A percentile compares a stretch with the other conserved stretches of the same genome.
Evolutionary conservation across 2,888 invertebrate genomes (phyloP).

Genomic region (Tillus elongatus): DNA sequence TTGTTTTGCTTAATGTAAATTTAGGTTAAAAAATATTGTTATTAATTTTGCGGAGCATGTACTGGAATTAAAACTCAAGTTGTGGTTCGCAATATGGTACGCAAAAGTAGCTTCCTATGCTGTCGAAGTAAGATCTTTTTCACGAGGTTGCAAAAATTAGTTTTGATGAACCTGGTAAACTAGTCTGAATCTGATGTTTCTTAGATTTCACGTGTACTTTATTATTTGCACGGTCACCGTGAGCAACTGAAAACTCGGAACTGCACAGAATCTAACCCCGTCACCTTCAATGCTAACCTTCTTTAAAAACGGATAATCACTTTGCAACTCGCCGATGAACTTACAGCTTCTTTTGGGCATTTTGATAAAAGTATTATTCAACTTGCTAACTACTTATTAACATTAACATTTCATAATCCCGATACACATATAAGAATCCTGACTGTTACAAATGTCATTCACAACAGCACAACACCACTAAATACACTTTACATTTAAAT

Average conservation of each 20-base stretch:
- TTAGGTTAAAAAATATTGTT: no score
- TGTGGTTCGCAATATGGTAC: conserved; percentile 11
- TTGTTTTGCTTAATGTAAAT: no score
- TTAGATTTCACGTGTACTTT: conserved; percentile 5
- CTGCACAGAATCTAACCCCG: conserved; percentile 9
- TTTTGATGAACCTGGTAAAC: background rate
- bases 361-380: no score
- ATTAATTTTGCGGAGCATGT: conserved; percentile 14
- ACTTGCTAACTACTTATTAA: no score
- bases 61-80: conserved; percentile 11
- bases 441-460: no score
- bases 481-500: no score
- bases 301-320: no score
- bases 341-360: conserved; percentile 8
- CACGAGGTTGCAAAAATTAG: conserved; percentile 5
- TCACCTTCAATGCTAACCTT: no score
- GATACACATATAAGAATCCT: no score
- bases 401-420: no score
- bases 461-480: no score
- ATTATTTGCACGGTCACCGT: conserved; percentile 1
- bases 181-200: conserved; percentile 12
- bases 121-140: conserved; percentile 3
- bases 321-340: conserved; percentile 6
- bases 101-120: conserved; percentile 11
- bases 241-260: conserved; percentile 7